Base-by-base conservation (phyloP, 2,113 vertebrate genomes). In the Rana temporaria region DNA sequence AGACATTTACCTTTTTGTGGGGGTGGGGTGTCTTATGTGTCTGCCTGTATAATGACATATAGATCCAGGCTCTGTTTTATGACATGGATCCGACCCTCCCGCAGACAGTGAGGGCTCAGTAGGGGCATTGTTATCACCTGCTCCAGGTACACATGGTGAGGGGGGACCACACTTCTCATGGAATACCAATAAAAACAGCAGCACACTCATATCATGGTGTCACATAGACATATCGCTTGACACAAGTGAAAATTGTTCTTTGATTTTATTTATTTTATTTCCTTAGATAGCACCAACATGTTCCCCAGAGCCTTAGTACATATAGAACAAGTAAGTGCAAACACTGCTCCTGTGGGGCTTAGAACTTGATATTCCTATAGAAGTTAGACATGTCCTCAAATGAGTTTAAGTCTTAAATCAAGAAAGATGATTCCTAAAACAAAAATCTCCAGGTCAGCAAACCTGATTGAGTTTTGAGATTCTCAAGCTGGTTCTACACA, bases 11-110 rank as follows among this genome's bases (percentile, higher is more conserved):
- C 95, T 96, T 94, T 94, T 95, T 48, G 93, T 90, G 88, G 89
- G 92, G 92, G 91, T 93, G 95, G 93, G 88, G 93, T 94, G 93
- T 91, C 93, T 93, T 93, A 94, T 95, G 42, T 38, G 94, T 95
- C 95, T 91, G 93, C 94, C 94, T 94, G 93, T 96, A 96, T 95
- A 96, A 96, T 96, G 92, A 94, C 92, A 96, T 95, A 95, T 94
- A 90, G 86, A 90, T 55, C 48, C 38, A 62, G 85, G 91, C 94
- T 92, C 93, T 96, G 92, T 95, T 81, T 96, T 96, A 97, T 98
- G 97, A 95, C 92, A 95, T 96, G 93, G 95, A 92, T 93, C 92
- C 94, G 91, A 89, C 91, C 85, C 94, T 94, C 96, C 95, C 89
- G 94, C 94, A 96, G 96, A 94, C 93, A 91, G 90, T 93, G 92